These are phyloP conservation scores for Chaetogeoica ovagalla DNA, from an alignment of 2,888 invertebrate species.

Conservation along the genomic window DNA sequence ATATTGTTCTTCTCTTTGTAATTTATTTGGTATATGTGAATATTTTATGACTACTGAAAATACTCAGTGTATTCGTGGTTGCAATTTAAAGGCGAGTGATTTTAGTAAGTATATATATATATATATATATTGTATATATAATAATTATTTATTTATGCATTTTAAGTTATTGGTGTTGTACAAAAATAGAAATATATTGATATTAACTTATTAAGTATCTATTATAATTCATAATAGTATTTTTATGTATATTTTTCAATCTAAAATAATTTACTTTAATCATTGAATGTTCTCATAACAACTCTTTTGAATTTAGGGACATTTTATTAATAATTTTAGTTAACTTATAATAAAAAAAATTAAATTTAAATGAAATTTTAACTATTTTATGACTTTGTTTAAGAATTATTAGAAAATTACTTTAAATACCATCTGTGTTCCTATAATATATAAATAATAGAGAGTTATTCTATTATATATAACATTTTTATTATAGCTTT, in stretches of 20 bases:
- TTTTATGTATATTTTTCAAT: too few species aligned
- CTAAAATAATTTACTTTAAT: not conserved
- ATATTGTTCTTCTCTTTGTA: slow-evolving; percentile 40
- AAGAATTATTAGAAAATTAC: not conserved
- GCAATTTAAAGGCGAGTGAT: not conserved
- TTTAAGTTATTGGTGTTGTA: not conserved
- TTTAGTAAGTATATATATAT: slow-evolving; percentile 1
- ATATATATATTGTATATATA: too few species aligned
- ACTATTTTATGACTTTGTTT: not conserved
- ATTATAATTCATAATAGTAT: too few species aligned
- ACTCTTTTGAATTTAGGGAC: too few species aligned
- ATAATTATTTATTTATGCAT: not conserved
- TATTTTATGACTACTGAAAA: slow-evolving; percentile 30
- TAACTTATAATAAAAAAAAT: too few species aligned
- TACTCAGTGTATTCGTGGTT: not conserved
- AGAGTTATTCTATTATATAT: not conserved
- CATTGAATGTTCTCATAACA: too few species aligned
- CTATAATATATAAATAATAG: not conserved
- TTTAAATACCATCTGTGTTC: not conserved
- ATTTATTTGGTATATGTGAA: slow-evolving; percentile 38
- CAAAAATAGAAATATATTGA: not conserved
- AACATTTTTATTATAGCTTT: not conserved
- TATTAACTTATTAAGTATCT: not conserved
- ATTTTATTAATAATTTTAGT: too few species aligned
- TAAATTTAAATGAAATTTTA: not conserved